A percentile compares a stretch with the other conserved stretches of the same genome.
Evolutionary conservation across 2,797 vertebrate genomes (phyloP).

Genomic region (Gila robusta): DNA sequence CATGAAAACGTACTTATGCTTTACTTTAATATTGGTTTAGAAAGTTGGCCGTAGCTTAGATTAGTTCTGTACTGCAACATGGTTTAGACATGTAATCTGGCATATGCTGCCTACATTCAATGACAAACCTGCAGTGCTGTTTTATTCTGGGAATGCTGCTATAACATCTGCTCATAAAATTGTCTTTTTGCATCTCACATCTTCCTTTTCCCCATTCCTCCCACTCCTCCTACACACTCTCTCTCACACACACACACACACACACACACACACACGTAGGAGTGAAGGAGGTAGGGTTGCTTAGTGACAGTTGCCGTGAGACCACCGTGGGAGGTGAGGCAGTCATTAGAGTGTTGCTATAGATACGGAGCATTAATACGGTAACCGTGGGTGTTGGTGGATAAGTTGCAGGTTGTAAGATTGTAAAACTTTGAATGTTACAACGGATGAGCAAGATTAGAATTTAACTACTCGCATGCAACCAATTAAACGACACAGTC

Average conservation of each 20-base stretch:
- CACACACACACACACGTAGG: slow-evolving; percentile 44
- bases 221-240: slow-evolving; percentile 54
- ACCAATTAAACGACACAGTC: not conserved
- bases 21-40: not conserved
- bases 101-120: slow-evolving; percentile 22
- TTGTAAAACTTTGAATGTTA: slow-evolving; percentile 35
- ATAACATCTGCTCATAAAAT: slow-evolving; percentile 48
- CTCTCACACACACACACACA: slow-evolving; percentile 36
- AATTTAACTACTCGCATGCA: not conserved
- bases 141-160: slow-evolving; percentile 33
- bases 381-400: slow-evolving; percentile 55
- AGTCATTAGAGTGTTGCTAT: slow-evolving; percentile 63
- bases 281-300: slow-evolving; percentile 61
- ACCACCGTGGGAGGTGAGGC: slow-evolving; percentile 62
- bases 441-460: not conserved
- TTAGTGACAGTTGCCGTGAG: slow-evolving; percentile 65
- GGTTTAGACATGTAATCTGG: not conserved
- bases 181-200: slow-evolving; percentile 43
- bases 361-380: slow-evolving; percentile 58
- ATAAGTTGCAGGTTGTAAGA: slow-evolving; percentile 53
- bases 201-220: slow-evolving; percentile 44
- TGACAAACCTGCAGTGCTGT: slow-evolving; percentile 27
- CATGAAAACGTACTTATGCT: not conserved
- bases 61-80: not conserved
- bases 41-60: not conserved